phyloP scores from a whole-genome alignment of 2,113 vertebrate species.

The Pteruthius melanotis region DNA sequence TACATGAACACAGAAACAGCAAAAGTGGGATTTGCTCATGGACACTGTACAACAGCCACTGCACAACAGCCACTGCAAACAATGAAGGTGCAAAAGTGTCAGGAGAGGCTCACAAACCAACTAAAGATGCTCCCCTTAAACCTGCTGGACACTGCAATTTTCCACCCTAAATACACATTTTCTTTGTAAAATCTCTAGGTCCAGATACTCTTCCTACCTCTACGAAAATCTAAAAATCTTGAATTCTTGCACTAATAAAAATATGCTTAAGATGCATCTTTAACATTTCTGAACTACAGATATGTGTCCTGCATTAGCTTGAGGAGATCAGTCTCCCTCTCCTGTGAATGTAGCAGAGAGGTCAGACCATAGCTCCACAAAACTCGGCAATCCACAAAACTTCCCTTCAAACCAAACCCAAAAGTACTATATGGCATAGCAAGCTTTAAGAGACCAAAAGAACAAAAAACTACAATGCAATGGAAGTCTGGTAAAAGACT shows the following conservation, averaged over 20 bases:
- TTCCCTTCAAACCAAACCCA: not conserved
- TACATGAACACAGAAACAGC: not conserved
- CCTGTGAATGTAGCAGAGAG: not conserved
- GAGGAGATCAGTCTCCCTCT: not conserved
- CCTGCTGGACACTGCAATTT: not conserved
- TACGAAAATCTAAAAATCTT: not conserved
- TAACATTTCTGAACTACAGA: not conserved
- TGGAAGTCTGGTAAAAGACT: not conserved
- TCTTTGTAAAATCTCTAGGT: not conserved
- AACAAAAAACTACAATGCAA: not conserved
- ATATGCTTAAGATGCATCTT: not conserved
- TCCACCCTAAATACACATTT: rapidly evolving
- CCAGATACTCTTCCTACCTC: not conserved
- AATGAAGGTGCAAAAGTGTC: not conserved
- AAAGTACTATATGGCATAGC: not conserved
- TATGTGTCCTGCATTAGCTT: not conserved
- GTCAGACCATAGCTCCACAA: not conserved
- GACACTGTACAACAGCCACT: not conserved
- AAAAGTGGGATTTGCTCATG: not conserved
- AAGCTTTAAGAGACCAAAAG: not conserved
- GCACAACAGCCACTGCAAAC: not conserved
- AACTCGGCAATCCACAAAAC: not conserved
- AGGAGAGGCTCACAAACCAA: not conserved
- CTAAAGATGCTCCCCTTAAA: not conserved
- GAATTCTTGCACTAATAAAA: not conserved